Evolutionary conservation across 2,888 invertebrate species (phyloP).

Genomic region (Aspidapion aeneum): DNA sequence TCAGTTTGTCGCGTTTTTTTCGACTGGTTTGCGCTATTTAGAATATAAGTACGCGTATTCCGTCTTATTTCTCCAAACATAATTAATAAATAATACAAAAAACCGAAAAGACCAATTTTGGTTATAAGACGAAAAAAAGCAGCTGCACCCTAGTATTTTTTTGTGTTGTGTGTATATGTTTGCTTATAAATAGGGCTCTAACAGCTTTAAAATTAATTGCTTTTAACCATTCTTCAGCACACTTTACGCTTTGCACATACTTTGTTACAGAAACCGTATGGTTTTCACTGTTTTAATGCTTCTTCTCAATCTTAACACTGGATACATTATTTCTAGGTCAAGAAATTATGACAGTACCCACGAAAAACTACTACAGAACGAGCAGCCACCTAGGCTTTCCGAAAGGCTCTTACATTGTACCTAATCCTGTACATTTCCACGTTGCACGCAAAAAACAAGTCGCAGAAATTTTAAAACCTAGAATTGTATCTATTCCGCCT

Average conservation of each 20-base stretch:
- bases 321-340: background rate
- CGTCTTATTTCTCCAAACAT: too few species aligned
- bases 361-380: slow-evolving; percentile 39
- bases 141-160: too few species aligned
- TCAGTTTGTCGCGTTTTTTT: too few species aligned
- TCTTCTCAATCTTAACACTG: slow-evolving; percentile 1
- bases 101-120: too few species aligned
- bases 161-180: slow-evolving; percentile 9
- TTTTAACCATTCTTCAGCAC: background rate
- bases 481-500: slow-evolving; percentile 32
- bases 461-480: slow-evolving; percentile 36
- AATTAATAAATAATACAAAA: too few species aligned
- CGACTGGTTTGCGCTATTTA: too few species aligned
- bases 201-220: background rate
- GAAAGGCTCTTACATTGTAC: slow-evolving; percentile 43
- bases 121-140: too few species aligned
- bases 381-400: slow-evolving; percentile 44
- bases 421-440: slow-evolving; percentile 47
- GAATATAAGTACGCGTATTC: too few species aligned
- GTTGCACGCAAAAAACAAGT: slow-evolving; percentile 38
- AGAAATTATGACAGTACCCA: background rate
- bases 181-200: background rate
- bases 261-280: background rate
- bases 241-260: background rate
- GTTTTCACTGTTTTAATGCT: background rate